Evolutionary conservation across 2,888 invertebrate genomes (phyloP), one percentile per base, ranked within the genome.

Genomic region (Eupsilia transversa): DNA sequence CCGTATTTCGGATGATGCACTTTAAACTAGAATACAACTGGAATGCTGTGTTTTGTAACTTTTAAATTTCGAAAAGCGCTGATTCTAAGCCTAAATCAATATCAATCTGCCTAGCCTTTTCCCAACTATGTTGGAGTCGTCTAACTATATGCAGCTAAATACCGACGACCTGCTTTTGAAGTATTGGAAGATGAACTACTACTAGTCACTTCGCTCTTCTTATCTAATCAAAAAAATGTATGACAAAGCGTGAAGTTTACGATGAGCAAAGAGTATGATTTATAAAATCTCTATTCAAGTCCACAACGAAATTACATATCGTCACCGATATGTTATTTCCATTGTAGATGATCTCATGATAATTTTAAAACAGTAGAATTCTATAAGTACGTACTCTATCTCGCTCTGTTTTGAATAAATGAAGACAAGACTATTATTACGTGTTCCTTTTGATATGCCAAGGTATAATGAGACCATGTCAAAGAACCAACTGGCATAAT

Each of bases 151-250:
- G n/a, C n/a, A n/a, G n/a, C n/a, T n/a, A n/a, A n/a, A n/a, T n/a
- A n/a, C n/a, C n/a, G n/a, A n/a, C n/a, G 27, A 49, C 14, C 12
- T 30, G 7, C 2, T 30, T 56, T 4, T 4, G 23, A 49, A 41
- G 6, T 71, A 33, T 27, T 35, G 3, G 6, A 56, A 35, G 49
- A 66, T 52, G 41, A 43, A 64, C 23, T 38, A 49, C 23, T 75
- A 72, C 30, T 60, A 54, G 61, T 54, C 65, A 78, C 74, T 86
- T 68, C 43, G 72, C 56, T 74, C 30, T 43, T 49, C n/a, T 84
- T 79, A 87, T 87, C 87, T 84, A 65, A 84, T 85, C 77, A 74
- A 75, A 74, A 86, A 74, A 63, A 79, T 65, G 71, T 68, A 70
- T 59, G 68, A 61, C 52, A 70, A 73, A 49, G 27, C 64, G 35